phyloP scores from a whole-genome alignment of 2,113 vertebrate species.

The Zosterops pallidus region DNA sequence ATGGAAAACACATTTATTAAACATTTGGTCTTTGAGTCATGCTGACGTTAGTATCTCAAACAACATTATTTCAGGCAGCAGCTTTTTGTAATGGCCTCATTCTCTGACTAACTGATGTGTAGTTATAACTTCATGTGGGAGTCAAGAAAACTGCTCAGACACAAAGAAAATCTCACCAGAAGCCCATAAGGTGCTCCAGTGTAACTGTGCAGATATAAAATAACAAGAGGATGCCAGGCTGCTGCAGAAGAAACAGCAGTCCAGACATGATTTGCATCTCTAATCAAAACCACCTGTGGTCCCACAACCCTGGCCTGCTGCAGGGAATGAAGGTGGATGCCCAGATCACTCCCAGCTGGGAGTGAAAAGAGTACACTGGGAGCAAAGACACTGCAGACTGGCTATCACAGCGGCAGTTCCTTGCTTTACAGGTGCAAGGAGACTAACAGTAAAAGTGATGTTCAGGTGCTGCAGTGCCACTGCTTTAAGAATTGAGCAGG shows the following conservation, averaged over 20 bases:
- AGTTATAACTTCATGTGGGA: background rate
- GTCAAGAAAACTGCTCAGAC: background rate
- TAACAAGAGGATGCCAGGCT: background rate
- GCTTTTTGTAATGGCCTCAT: background rate
- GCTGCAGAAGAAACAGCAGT: background rate
- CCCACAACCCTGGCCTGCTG: accelerated
- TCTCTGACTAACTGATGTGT: background rate
- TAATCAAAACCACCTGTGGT: background rate
- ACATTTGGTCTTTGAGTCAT: slow-evolving; percentile 25
- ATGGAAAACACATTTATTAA: slow-evolving; percentile 51
- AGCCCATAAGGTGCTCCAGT: background rate
- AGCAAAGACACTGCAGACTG: background rate
- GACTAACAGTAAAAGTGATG: background rate
- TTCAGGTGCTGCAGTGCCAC: background rate
- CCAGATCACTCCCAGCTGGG: background rate
- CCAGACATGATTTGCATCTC: accelerated
- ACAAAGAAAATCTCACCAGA: background rate
- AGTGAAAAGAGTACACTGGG: background rate
- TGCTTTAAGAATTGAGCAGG: background rate
- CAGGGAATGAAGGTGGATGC: background rate
- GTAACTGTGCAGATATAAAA: background rate
- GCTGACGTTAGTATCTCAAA: background rate
- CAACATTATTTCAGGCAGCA: background rate
- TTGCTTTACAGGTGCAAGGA: background rate
- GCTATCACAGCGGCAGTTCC: background rate